phyloP scores from a whole-genome alignment of 2,797 vertebrate genomes.

The Lagocephalus sceleratus region DNA sequence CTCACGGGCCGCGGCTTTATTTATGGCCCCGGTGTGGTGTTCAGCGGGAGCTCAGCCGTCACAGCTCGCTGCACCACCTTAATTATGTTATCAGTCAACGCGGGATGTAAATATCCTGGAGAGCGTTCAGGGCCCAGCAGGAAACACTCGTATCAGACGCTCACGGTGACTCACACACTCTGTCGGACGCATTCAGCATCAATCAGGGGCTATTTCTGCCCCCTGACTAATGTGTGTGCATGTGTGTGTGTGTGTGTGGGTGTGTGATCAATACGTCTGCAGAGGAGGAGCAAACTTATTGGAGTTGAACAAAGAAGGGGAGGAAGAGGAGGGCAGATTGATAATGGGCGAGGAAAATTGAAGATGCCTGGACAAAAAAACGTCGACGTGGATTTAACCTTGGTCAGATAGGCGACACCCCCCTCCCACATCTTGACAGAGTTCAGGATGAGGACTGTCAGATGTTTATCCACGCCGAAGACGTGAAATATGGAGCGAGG shows the following conservation, averaged over 20 bases:
- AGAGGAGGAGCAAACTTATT: neutral
- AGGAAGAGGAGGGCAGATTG: constrained; percentile 5
- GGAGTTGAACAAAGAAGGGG: constrained; percentile 3
- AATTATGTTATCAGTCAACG: constrained; percentile 75
- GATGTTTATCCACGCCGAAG: constrained; percentile 51
- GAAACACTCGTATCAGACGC: constrained; percentile 34
- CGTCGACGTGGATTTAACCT: constrained; percentile 16
- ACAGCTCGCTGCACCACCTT: constrained; percentile 68
- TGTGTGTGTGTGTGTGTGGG: no score
- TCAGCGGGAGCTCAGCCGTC: constrained; percentile 51
- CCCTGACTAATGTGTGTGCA: constrained; percentile 39
- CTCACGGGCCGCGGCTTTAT: constrained; percentile 54
- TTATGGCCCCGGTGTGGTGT: constrained; percentile 57
- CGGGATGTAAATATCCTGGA: constrained; percentile 67
- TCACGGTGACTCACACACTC: constrained; percentile 27
- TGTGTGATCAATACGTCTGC: constrained; percentile 58
- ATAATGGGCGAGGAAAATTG: constrained; percentile 7
- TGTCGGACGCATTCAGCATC: constrained; percentile 42
- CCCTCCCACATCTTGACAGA: constrained; percentile 25
- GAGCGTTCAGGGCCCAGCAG: constrained; percentile 50
- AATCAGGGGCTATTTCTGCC: constrained; percentile 60
- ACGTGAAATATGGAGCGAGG: constrained; percentile 50
- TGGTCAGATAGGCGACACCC: neutral
- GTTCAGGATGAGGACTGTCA: constrained; percentile 29
- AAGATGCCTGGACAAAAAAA: constrained; percentile 9